phyloP scores from a whole-genome alignment of 2,797 vertebrate genomes.

The Vipera latastei region DNA sequence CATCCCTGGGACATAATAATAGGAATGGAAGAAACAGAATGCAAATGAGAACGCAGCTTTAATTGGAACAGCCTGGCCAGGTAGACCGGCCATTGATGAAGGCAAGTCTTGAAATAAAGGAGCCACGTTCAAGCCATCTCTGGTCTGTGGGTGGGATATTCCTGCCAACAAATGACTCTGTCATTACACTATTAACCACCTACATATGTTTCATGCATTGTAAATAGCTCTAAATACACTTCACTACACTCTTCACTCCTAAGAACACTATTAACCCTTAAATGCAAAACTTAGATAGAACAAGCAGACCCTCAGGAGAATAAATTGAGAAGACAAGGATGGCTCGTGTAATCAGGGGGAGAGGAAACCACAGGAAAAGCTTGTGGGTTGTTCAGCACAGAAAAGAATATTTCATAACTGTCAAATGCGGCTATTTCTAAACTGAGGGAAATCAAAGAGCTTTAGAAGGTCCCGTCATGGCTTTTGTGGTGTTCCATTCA shows the following conservation, averaged over 20 bases:
- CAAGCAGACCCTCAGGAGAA: background rate
- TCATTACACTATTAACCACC: background rate
- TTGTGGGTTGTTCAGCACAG: constrained; percentile 16
- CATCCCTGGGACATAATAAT: background rate
- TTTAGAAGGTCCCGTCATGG: background rate
- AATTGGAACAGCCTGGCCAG: background rate
- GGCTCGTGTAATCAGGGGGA: background rate
- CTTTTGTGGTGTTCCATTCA: background rate
- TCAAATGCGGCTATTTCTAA: background rate
- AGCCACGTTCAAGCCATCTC: background rate
- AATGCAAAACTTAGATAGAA: background rate
- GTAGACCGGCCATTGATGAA: background rate
- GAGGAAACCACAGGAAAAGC: background rate
- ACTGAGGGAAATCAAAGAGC: constrained; percentile 7
- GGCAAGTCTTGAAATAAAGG: background rate
- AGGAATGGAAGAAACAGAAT: background rate
- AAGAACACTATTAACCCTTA: background rate
- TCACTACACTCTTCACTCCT: background rate
- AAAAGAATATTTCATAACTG: constrained; percentile 3
- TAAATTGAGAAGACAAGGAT: background rate
- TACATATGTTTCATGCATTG: background rate
- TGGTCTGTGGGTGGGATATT: background rate
- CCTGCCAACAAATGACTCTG: too few species aligned
- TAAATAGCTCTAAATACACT: background rate
- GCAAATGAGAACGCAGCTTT: background rate